phyloP scores from a whole-genome alignment of 92 coral and sea anemone species.

The Epizoanthus fatuus region DNA sequence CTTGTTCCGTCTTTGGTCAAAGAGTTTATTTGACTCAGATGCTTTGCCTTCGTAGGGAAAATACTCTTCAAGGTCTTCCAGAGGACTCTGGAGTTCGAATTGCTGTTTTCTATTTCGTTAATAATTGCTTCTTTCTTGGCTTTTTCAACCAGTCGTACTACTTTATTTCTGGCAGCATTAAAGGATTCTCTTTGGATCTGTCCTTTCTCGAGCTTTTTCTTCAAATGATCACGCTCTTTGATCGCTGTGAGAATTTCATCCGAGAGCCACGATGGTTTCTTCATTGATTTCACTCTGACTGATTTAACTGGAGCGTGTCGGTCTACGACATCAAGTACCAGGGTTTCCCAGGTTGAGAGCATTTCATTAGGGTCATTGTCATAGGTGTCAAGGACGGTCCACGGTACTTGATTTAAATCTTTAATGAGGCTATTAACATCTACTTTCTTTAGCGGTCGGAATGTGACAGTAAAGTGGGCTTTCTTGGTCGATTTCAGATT shows the following conservation, averaged over 20 bases:
- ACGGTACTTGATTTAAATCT: slow-evolving; percentile 31
- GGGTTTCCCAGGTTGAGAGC: slow-evolving; percentile 40
- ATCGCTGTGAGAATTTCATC: slow-evolving; percentile 50
- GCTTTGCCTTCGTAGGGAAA: slow-evolving; percentile 51
- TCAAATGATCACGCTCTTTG: slow-evolving; percentile 45
- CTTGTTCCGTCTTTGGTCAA: slow-evolving; percentile 37
- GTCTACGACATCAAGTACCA: too few relatives aligned
- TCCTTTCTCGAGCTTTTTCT: slow-evolving; percentile 60
- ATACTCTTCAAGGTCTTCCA: slow-evolving; percentile 60
- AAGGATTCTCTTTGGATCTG: slow-evolving; percentile 43
- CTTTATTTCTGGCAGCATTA: slow-evolving; percentile 63
- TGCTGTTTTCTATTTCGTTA: slow-evolving; percentile 57
- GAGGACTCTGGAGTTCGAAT: slow-evolving; percentile 46
- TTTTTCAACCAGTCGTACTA: slow-evolving; percentile 57
- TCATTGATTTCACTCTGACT: neutral
- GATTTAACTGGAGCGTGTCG: too few relatives aligned
- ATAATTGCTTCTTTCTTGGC: slow-evolving; percentile 54
- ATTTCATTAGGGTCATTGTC: slow-evolving; percentile 46
- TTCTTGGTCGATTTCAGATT: slow-evolving; percentile 53
- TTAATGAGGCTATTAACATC: slow-evolving; percentile 42
- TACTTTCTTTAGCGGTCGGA: slow-evolving; percentile 37
- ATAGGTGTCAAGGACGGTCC: slow-evolving; percentile 8
- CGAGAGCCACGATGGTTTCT: slow-evolving; percentile 56
- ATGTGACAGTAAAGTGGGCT: slow-evolving; percentile 55
- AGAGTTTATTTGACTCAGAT: slow-evolving; percentile 1